A percentile compares a stretch with the other conserved stretches of the same genome.
Evolutionary conservation across 2,888 invertebrate species (phyloP).

Genomic region (Steromphala cineraria): DNA sequence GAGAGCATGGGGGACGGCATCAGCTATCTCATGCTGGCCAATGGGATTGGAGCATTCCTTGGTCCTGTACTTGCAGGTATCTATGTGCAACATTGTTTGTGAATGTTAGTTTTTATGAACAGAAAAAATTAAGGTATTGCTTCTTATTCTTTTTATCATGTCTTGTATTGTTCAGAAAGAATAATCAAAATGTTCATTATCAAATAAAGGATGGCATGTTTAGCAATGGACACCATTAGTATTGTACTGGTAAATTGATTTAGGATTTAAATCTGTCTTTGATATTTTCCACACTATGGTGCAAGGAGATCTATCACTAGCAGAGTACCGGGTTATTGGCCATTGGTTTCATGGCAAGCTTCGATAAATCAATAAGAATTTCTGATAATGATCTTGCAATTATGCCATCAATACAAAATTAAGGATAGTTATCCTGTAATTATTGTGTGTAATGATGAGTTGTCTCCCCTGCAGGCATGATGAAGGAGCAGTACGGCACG

Average conservation of each 20-base stretch:
- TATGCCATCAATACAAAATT: neutral
- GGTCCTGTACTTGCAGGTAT: conserved; percentile 62
- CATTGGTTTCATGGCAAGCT: too few species aligned
- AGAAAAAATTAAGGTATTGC: too few species aligned
- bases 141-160: neutral
- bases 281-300: too few species aligned
- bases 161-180: neutral
- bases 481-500: conserved; percentile 40
- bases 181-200: neutral
- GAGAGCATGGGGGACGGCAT: conserved; percentile 59
- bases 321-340: too few species aligned
- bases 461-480: conserved; percentile 38
- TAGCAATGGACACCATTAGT: too few species aligned
- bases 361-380: too few species aligned
- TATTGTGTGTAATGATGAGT: neutral
- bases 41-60: conserved; percentile 62
- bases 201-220: too few species aligned
- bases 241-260: too few species aligned
- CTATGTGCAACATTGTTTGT: neutral
- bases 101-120: too few species aligned
- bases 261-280: too few species aligned
- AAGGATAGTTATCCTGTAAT: neutral
- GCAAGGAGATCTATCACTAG: too few species aligned
- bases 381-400: too few species aligned
- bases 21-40: conserved; percentile 65